phyloP scores from a whole-genome alignment of 2,888 invertebrate species.

The Hermodice carunculata region DNA sequence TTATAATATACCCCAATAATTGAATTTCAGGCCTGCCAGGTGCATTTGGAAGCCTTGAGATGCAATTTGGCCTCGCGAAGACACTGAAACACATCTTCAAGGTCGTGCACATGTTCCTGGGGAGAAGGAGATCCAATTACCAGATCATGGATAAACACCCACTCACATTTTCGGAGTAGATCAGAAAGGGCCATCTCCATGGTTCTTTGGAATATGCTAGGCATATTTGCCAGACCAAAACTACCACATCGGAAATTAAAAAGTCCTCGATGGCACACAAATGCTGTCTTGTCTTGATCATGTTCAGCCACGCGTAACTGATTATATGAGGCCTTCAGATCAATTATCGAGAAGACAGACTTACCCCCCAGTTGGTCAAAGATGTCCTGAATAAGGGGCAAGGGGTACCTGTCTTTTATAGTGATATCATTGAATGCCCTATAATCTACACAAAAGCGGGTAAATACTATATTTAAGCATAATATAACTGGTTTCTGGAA shows the following conservation, averaged over 20 bases:
- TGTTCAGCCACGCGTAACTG: background rate
- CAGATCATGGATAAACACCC: background rate
- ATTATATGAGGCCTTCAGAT: background rate
- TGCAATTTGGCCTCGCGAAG: too few relatives aligned
- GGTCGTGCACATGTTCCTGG: too few relatives aligned
- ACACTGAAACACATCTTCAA: too few relatives aligned
- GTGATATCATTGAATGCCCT: background rate
- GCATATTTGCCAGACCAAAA: background rate
- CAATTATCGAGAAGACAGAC: background rate
- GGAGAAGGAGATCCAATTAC: too few relatives aligned
- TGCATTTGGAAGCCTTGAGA: background rate
- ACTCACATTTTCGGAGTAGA: background rate
- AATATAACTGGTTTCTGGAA: too few relatives aligned
- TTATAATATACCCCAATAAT: conserved; percentile 1
- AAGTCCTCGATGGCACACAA: background rate
- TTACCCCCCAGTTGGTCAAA: background rate
- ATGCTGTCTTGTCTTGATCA: background rate
- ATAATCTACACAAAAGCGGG: background rate
- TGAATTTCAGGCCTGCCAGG: background rate
- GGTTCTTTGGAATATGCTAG: background rate
- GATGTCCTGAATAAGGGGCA: background rate
- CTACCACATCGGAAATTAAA: background rate
- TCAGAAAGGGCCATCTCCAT: background rate
- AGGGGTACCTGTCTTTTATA: background rate
- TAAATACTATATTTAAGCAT: too few relatives aligned